Evolutionary conservation across 92 coral and sea anemone genomes (phyloP).

Genomic region (Galaxea fascicularis): DNA sequence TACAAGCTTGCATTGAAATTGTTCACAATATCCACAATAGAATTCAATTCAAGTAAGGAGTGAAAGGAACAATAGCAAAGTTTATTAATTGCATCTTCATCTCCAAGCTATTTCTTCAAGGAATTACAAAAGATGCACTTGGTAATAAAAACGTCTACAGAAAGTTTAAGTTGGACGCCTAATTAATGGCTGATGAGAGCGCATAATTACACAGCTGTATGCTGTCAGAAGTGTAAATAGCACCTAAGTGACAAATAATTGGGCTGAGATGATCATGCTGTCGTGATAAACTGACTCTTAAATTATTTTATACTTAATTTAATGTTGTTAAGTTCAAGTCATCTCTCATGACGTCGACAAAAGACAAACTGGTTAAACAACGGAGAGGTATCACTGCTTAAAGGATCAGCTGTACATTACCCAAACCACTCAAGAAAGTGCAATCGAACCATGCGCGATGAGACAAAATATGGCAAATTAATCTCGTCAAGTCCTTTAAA

Average conservation of each 20-base stretch:
- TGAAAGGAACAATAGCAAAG: constrained; percentile 17
- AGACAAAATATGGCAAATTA: background rate
- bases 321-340: background rate
- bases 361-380: background rate
- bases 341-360: constrained; percentile 1
- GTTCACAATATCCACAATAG: background rate
- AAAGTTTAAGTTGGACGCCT: background rate
- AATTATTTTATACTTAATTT: background rate
- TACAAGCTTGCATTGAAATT: background rate
- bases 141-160: background rate
- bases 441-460: background rate
- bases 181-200: background rate
- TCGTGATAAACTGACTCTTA: too few relatives aligned
- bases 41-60: background rate
- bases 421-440: constrained; percentile 3
- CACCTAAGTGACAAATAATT: background rate
- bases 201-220: background rate
- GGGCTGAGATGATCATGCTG: background rate
- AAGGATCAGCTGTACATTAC: background rate
- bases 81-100: background rate
- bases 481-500: background rate
- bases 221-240: background rate
- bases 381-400: background rate
- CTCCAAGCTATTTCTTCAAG: background rate
- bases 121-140: background rate